Evolutionary conservation across 2,797 vertebrate species (phyloP), one percentile per base, ranked within the genome.

Genomic region (Fistularia commersonii): DNA sequence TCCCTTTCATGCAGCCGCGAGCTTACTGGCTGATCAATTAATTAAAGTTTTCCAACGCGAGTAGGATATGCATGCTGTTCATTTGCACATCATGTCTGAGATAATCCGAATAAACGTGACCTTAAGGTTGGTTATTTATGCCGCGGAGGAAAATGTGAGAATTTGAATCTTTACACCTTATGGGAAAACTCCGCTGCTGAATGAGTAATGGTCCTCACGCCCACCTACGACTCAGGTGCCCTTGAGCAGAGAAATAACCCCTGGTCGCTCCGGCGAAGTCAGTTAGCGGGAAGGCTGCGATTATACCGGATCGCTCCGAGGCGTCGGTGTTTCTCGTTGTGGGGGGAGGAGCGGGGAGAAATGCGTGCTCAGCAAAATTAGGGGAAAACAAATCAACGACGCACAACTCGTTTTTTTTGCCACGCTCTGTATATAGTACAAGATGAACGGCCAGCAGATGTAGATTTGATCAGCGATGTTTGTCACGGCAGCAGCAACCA

Each of bases 171-270:
- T 11, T 8, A 6, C 23, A 52, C 49, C 52, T 53, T 52, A 23
- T 39, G 45, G 54, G 49, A n/a, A 42, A 59, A 50, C 23, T n/a
- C 57, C 45, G 32, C 1, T 12, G 55, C 23, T 48, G n/a, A 58
- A 71, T 70, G 49, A 23, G 23, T 23, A 48, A 38, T 32, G 35
- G 23, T 23, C 2, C 23, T 23, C 23, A 2, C 23, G 23, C 23
- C 23, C 11, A 39, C 40, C 58, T 4, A 23, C 23, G 4, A 41
- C 38, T 35, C 12, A 32, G 32, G 32, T 10, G 15, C 41, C 49
- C 44, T 51, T 50, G 46, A 61, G 62, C 61, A 32, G 37, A 15
- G 52, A 58, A 63, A 69, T 64, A 66, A 47, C 67, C 40, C 49
- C 23, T 36, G 35, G 32, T 42, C 42, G 47, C 55, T 60, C 32